Conservation (phyloP, 1,140 invertebrate species). For the Elymnias hypermnestra region DNA sequence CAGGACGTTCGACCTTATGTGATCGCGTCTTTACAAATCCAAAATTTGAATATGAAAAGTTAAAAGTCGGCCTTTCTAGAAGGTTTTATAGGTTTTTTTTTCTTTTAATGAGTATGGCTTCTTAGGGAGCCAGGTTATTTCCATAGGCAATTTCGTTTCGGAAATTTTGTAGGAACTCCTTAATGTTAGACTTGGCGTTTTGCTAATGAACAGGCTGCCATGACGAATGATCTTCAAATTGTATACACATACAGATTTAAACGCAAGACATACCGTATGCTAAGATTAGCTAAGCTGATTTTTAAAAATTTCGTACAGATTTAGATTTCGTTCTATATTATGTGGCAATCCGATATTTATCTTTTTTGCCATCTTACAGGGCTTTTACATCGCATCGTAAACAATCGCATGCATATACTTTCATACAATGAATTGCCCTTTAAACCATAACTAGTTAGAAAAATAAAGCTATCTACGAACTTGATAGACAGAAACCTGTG, state of each 20-base stretch:
- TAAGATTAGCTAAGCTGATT: too few relatives aligned
- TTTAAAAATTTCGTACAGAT: too few relatives aligned
- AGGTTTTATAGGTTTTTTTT: conserved; percentile 39
- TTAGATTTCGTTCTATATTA: too few relatives aligned
- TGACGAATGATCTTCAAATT: background rate
- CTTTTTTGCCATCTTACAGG: too few relatives aligned
- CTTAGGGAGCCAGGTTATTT: conserved; percentile 55
- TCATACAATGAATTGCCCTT: too few relatives aligned
- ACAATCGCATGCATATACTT: too few relatives aligned
- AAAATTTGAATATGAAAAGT: conserved; percentile 66
- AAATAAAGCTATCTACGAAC: too few relatives aligned
- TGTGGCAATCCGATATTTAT: too few relatives aligned
- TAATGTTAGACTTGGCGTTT: conserved; percentile 18
- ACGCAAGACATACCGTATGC: too few relatives aligned
- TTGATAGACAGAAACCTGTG: too few relatives aligned
- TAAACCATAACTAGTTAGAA: too few relatives aligned
- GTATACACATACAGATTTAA: background rate
- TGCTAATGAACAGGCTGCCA: conserved; percentile 11
- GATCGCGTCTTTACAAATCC: conserved; percentile 36
- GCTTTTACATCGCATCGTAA: too few relatives aligned
- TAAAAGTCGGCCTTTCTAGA: conserved; percentile 59
- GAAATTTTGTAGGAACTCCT: conserved; percentile 19
- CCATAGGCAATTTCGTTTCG: conserved; percentile 28
- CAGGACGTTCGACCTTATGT: conserved; percentile 15
- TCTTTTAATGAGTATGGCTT: conserved; percentile 50